A percentile compares a stretch with the other conserved stretches of the same genome.
Evolutionary conservation across 2,888 invertebrate genomes (phyloP).

Genomic region (Melieria omissa): DNA sequence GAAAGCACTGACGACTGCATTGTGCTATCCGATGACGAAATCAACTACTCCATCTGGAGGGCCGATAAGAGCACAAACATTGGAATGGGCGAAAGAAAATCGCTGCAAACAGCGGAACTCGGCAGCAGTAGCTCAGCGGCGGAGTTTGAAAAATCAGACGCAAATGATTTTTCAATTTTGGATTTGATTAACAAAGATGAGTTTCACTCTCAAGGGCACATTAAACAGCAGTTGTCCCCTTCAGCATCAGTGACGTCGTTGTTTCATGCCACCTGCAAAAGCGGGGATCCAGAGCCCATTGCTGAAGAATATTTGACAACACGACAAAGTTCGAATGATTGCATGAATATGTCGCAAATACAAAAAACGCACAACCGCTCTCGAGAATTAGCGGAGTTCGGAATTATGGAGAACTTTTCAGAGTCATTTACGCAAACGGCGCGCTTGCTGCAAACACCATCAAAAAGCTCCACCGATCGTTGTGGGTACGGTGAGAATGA

Average conservation of each 20-base stretch:
- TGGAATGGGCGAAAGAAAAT: neutral
- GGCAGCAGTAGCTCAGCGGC: neutral
- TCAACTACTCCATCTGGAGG: constrained; percentile 72
- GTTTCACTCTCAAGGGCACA: neutral
- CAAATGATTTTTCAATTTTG: constrained; percentile 42
- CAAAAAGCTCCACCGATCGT: too few species aligned
- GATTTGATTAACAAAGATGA: constrained; percentile 35
- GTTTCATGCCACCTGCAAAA: constrained; percentile 21
- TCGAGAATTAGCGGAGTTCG: constrained; percentile 57
- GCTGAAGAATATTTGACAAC: constrained; percentile 14
- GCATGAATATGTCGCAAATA: constrained; percentile 8
- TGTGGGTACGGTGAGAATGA: constrained; percentile 40
- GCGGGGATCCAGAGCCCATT: too few species aligned
- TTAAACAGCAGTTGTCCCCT: constrained; percentile 16
- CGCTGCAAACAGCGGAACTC: neutral
- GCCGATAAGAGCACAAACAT: constrained; percentile 49
- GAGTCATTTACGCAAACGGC: constrained; percentile 49
- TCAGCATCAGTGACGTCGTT: constrained; percentile 34
- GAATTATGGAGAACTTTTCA: constrained; percentile 56
- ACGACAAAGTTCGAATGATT: constrained; percentile 13
- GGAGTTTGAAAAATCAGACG: constrained; percentile 1
- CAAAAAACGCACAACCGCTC: constrained; percentile 36
- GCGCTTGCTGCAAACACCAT: constrained; percentile 14
- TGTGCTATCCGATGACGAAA: constrained; percentile 70
- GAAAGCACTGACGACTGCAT: constrained; percentile 63